Base-by-base conservation (phyloP, 2,888 invertebrate genomes). In the Zootermopsis nevadensis region DNA sequence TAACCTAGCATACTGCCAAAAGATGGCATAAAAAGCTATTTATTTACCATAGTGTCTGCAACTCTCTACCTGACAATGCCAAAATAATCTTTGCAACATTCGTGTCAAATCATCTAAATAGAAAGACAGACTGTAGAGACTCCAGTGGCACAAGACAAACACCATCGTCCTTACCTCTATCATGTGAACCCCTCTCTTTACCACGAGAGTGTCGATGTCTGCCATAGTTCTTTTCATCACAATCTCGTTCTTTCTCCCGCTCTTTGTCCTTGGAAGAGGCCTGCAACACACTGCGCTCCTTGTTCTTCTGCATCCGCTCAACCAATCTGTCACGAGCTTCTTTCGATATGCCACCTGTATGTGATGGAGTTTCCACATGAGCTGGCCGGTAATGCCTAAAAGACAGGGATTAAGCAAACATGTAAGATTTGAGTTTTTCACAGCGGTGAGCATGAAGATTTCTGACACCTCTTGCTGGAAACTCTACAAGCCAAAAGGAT, bases 281-380 rank as follows among this genome's bases (percentile, higher is more conserved):
- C 76, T 94, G 92, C 88, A 94, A 93, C 0, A 95, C 93, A 38
- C 95, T 95, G 87, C 95, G 93, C 86, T 94, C 93, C 88, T 92
- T 92, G 81, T 93, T 90, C 87, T 92, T 92, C 79, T 86, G 86
- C 83, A 94, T 90, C 85, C 95, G 91, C 87, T 95, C 93, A 53
- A 94, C 89, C 87, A 96, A 91, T 76, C 96, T 92, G 86, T 94
- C 93, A 83, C 94, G 91, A 0, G 96, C 96, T 88, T 94, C 94
- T 83, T 94, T 93, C 42, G 96, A 96, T 33, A 98, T 95, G 8
- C 98, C 98, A 7, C 98, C 98, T 0, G 98, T 97, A 88, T 98
- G 94, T 0, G 98, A 96, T 0, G 99, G 99, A 0, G 98, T 98
- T 90, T 99, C 98, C 87, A 95, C 95, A 86, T 94, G 93, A 22